Conservation (phyloP, 2,113 vertebrate species). For the Notiomystis cincta region DNA sequence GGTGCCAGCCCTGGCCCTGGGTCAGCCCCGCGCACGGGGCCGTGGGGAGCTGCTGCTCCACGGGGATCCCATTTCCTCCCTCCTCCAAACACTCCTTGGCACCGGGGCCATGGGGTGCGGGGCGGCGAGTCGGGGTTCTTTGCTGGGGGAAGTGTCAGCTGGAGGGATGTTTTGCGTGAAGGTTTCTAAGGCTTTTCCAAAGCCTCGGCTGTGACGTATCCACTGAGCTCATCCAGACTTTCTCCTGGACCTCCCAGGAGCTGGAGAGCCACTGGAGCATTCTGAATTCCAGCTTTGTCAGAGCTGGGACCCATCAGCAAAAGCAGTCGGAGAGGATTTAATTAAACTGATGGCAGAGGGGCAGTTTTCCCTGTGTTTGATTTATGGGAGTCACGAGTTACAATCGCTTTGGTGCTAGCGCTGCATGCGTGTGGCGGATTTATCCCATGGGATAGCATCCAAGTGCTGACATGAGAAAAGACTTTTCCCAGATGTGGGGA, state of each 20-base stretch:
- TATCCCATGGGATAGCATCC: background rate
- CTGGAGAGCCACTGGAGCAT: background rate
- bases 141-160: background rate
- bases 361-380: background rate
- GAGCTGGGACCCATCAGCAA: background rate
- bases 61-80: background rate
- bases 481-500: conserved; percentile 1
- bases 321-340: background rate
- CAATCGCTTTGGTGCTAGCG: background rate
- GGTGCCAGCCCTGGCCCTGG: background rate
- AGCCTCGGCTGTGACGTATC: background rate
- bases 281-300: background rate
- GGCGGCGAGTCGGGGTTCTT: background rate
- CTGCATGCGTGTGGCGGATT: background rate
- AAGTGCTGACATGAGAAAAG: conserved; percentile 44
- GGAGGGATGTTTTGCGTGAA: background rate
- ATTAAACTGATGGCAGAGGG: background rate
- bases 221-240: background rate
- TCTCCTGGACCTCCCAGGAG: conserved; percentile 28
- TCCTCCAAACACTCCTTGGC: background rate
- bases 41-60: background rate
- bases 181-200: background rate
- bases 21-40: background rate
- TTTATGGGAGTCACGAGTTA: background rate
- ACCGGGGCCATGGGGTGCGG: rapidly evolving